These are phyloP conservation scores for Liparis tanakae DNA, from an alignment of 2,797 vertebrate genomes.

Conservation along the genomic window DNA sequence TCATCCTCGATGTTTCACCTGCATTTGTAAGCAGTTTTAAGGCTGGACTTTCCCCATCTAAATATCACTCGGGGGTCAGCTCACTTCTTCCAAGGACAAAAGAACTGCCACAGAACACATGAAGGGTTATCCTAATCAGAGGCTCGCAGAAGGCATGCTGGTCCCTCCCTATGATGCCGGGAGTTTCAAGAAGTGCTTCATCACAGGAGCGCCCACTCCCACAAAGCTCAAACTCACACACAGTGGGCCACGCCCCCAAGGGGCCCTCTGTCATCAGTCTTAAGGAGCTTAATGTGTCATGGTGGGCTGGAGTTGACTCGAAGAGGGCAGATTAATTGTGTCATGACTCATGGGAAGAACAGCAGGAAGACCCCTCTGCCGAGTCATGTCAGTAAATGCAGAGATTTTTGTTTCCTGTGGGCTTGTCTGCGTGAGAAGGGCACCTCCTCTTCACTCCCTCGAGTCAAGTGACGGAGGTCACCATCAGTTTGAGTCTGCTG, in stretches of 20 bases:
- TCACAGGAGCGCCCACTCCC: constrained; percentile 64
- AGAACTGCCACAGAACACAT: constrained; percentile 23
- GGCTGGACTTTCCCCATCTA: constrained; percentile 3
- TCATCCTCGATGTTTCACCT: neutral
- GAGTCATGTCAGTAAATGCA: constrained; percentile 43
- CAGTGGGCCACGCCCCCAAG: constrained; percentile 17
- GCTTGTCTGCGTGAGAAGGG: constrained; percentile 47
- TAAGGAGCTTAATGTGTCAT: constrained; percentile 67
- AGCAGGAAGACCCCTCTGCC: constrained; percentile 39
- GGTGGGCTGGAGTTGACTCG: constrained; percentile 43
- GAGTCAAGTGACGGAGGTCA: constrained; percentile 7
- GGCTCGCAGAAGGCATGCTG: constrained; percentile 53
- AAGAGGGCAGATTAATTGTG: constrained; percentile 52
- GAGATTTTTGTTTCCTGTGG: constrained; percentile 30
- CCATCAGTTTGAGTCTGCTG: constrained; percentile 3
- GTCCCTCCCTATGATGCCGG: constrained; percentile 48
- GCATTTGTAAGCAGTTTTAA: constrained; percentile 10
- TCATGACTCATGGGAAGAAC: constrained; percentile 63
- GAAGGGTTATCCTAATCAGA: constrained; percentile 63
- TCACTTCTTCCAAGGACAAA: constrained; percentile 55
- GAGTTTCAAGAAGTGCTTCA: constrained; percentile 64
- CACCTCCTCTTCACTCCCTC: constrained; percentile 18
- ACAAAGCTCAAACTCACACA: constrained; percentile 23
- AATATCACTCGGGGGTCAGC: constrained; percentile 50
- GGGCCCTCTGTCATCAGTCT: constrained; percentile 61